Conservation (phyloP, 2,888 invertebrate genomes). For the Punctoribates punctum region DNA sequence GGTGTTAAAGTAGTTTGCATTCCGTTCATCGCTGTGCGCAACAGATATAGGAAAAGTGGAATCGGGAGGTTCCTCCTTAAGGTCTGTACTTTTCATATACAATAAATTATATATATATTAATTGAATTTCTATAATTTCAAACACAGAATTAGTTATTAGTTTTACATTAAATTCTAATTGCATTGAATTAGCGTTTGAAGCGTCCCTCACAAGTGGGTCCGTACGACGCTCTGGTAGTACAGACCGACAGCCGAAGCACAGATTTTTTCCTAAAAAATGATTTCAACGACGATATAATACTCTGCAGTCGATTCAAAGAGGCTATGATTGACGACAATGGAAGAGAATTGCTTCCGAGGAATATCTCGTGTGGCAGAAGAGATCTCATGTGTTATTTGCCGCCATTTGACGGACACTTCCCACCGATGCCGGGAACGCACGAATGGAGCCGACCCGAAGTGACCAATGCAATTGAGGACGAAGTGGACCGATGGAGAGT, state of each 20-base stretch:
- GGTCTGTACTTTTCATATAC: constrained; percentile 49
- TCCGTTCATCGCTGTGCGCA: constrained; percentile 53
- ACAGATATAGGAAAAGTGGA: constrained; percentile 52
- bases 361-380: neutral
- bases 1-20: constrained; percentile 54
- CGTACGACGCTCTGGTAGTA: constrained; percentile 54
- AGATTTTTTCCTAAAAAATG: constrained; percentile 54
- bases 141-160: neutral
- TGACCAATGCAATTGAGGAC: constrained; percentile 53
- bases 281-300: constrained; percentile 54
- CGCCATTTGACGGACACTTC: constrained; percentile 52
- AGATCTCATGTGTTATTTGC: constrained; percentile 53
- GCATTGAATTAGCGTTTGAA: constrained; percentile 52
- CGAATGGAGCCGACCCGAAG: constrained; percentile 51
- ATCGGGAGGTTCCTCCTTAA: constrained; percentile 54
- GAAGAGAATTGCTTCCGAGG: constrained; percentile 25
- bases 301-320: constrained; percentile 54
- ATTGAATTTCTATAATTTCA: neutral
- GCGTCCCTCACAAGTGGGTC: constrained; percentile 53
- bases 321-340: constrained; percentile 20
- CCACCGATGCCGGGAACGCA: constrained; percentile 48
- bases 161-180: neutral
- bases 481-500: constrained; percentile 54
- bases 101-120: constrained; percentile 42
- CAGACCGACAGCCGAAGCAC: constrained; percentile 54